Evolutionary conservation across 2,113 vertebrate genomes (phyloP).

Genomic region (Sinocyclocheilus rhinocerous): DNA sequence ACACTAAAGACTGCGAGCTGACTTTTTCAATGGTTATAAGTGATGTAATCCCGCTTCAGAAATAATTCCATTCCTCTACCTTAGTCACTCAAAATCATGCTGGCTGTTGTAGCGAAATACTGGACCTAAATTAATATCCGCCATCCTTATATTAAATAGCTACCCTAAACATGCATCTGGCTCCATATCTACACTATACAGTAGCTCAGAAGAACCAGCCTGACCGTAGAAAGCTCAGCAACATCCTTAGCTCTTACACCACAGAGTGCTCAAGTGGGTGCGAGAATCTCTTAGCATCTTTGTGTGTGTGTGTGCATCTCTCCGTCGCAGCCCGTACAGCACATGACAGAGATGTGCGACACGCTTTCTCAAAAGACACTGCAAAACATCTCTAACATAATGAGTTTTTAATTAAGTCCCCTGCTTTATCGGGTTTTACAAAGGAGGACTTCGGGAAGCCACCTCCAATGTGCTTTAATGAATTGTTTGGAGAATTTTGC

Average conservation of each 20-base stretch:
- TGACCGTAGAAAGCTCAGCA: background rate
- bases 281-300: background rate
- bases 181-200: background rate
- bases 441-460: conserved; percentile 52
- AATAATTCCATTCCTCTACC: too few relatives aligned
- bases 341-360: background rate
- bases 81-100: too few relatives aligned
- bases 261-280: conserved; percentile 26
- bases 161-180: background rate
- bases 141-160: background rate
- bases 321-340: background rate
- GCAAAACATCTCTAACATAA: conserved; percentile 68
- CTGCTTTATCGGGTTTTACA: conserved; percentile 70
- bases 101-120: background rate
- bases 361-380: conserved; percentile 57
- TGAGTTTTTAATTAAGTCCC: conserved; percentile 76
- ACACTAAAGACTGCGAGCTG: too few relatives aligned
- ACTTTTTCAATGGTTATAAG: too few relatives aligned
- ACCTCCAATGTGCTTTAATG: conserved; percentile 70
- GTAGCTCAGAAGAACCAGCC: background rate
- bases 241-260: conserved; percentile 45
- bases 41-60: too few relatives aligned
- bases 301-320: conserved; percentile 43
- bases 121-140: background rate
- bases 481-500: conserved; percentile 76